phyloP scores from a whole-genome alignment of 2,888 invertebrate species.

The Chrysolina oricalcia region DNA sequence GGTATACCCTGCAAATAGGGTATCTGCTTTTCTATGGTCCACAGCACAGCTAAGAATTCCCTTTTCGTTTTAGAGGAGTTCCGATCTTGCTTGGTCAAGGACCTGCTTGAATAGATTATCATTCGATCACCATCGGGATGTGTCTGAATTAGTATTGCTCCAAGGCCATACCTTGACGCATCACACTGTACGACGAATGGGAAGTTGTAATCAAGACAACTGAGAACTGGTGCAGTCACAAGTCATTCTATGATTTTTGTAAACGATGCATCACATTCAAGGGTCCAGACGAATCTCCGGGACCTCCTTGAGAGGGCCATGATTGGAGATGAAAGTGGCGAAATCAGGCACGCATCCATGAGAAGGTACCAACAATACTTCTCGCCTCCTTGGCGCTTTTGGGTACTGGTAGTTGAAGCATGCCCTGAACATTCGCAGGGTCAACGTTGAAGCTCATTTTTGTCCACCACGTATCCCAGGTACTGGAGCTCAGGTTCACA shows the following conservation, averaged over 20 bases:
- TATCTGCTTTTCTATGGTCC: no score
- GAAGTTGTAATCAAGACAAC: conserved; percentile 33
- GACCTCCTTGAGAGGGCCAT: conserved; percentile 35
- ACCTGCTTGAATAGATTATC: neutral
- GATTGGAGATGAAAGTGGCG: conserved; percentile 38
- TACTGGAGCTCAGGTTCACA: conserved; percentile 19
- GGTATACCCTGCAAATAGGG: no score
- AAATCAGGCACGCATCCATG: conserved; percentile 40
- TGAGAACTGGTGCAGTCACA: conserved; percentile 34
- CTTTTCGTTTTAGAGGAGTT: conserved; percentile 7
- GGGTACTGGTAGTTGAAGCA: conserved; percentile 40
- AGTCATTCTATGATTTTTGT: conserved; percentile 30
- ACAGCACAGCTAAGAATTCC: no score
- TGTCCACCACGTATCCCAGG: conserved; percentile 7
- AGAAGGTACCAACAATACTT: conserved; percentile 45
- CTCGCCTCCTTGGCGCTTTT: conserved; percentile 36
- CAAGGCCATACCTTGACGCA: no score
- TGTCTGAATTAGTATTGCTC: no score
- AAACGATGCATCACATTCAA: conserved; percentile 21
- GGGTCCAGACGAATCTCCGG: conserved; percentile 34
- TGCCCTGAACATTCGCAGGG: neutral
- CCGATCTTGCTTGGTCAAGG: conserved; percentile 18
- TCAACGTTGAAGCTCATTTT: conserved; percentile 5
- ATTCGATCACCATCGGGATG: no score
- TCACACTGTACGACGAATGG: conserved; percentile 31